These are phyloP conservation scores for Palythoa caribaeorum DNA, from an alignment of 92 coral and sea anemone species.

Conservation along the genomic window DNA sequence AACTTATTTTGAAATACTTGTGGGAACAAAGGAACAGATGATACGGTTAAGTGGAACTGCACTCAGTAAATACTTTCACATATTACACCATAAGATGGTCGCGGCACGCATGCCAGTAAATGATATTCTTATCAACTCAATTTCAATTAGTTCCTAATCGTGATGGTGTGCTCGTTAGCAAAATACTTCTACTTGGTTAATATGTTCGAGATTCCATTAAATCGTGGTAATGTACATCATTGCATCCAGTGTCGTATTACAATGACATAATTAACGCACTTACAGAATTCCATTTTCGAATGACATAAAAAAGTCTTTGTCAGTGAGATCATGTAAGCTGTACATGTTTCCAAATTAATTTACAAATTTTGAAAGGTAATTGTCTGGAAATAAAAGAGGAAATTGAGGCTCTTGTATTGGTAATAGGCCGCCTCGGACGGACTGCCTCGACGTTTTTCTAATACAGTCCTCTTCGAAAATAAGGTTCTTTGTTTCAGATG, in stretches of 20 bases:
- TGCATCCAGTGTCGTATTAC: background rate
- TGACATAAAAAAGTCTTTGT: background rate
- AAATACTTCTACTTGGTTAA: background rate
- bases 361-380: background rate
- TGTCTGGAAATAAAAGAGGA: background rate
- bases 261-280: constrained; percentile 19
- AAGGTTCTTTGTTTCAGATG: no score
- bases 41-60: background rate
- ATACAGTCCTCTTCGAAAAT: no score
- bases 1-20: constrained; percentile 15
- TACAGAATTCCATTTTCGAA: background rate
- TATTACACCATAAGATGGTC: background rate
- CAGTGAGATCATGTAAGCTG: background rate
- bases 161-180: background rate
- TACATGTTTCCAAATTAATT: background rate
- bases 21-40: background rate
- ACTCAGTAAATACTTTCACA: background rate
- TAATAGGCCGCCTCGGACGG: no score
- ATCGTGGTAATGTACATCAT: background rate
- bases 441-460: no score
- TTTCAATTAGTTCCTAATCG: constrained; percentile 28
- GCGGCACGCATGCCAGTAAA: constrained; percentile 1
- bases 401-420: background rate
- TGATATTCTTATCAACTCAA: background rate
- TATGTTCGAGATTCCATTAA: background rate